Percentiles rank a stretch among this genome's conserved stretches.
These are phyloP conservation scores for Charanyca ferruginea DNA, from an alignment of 2,888 invertebrate species.

Conservation along the genomic window DNA sequence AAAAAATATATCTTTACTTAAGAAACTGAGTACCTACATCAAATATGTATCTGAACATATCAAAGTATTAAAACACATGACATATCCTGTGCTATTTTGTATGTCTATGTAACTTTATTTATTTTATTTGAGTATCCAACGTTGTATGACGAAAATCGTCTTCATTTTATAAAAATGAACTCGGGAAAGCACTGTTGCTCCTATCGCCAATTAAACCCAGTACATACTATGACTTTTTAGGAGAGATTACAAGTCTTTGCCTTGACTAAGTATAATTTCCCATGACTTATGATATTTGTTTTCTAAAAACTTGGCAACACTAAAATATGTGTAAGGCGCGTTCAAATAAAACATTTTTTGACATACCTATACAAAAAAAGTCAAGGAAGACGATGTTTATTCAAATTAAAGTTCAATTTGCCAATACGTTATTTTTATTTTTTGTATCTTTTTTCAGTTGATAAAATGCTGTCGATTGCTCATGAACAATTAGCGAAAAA, in stretches of 20 bases:
- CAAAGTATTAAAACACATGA: too few species aligned
- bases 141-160: not conserved
- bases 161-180: not conserved
- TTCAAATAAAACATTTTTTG: not conserved
- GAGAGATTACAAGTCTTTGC: not conserved
- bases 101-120: too few species aligned
- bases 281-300: conserved; percentile 4
- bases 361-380: too few species aligned
- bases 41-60: too few species aligned
- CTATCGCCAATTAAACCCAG: not conserved
- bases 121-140: not conserved
- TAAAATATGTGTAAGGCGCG: not conserved
- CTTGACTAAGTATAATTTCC: not conserved
- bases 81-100: too few species aligned
- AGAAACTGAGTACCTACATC: too few species aligned
- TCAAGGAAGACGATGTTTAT: conserved; percentile 19
- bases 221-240: not conserved
- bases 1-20: too few species aligned
- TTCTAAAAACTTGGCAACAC: conserved; percentile 25
- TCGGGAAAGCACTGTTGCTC: not conserved
- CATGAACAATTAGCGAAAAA: conserved; percentile 86
- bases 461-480: conserved; percentile 91
- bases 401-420: not conserved
- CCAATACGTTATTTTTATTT: not conserved
- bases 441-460: conserved; percentile 87